Evolutionary conservation across 1,140 invertebrate species (phyloP).

Genomic region (Bombyx mori): ASM3026992v2 NC_085111.1:7829001-7829500

Average conservation of each 20-base stretch:
- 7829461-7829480: too few species aligned
- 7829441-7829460: too few species aligned
- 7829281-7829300: background rate
- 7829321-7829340: conserved; percentile 25
- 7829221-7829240: conserved; percentile 43
- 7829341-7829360: background rate
- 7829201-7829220: conserved; percentile 34
- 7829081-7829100: conserved; percentile 41
- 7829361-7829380: background rate
- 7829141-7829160: conserved; percentile 31
- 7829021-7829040: conserved; percentile 27
- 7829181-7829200: conserved; percentile 20
- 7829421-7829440: too few species aligned
- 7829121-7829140: conserved; percentile 40
- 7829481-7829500: too few species aligned
- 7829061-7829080: conserved; percentile 41
- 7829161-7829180: conserved; percentile 19
- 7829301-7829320: conserved; percentile 18
- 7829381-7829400: background rate
- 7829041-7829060: conserved; percentile 44
- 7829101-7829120: conserved; percentile 33
- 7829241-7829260: conserved; percentile 12
- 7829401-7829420: background rate
- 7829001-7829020: conserved; percentile 26
- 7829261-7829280: conserved; percentile 5